A percentile compares a stretch with the other conserved stretches of the same genome.
Conservation (phyloP, 2,113 vertebrate genomes). For the Smithornis capensis region DNA sequence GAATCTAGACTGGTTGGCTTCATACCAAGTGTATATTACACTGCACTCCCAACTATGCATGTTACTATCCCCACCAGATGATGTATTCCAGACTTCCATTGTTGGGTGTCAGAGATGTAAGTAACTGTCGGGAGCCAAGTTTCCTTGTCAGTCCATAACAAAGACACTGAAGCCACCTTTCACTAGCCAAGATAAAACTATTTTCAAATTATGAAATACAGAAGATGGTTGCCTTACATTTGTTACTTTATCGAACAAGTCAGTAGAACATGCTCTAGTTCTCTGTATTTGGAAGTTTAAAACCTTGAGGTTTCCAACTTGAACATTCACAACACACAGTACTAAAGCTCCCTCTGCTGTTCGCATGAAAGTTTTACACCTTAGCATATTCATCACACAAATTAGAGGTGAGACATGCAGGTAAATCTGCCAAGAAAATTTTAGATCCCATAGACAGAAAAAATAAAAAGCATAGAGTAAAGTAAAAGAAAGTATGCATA, state of each 20-base stretch:
- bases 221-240: background rate
- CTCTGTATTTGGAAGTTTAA: background rate
- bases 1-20: background rate
- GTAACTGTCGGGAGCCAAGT: background rate
- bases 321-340: background rate
- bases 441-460: background rate
- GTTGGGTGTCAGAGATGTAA: background rate
- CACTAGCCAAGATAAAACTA: background rate
- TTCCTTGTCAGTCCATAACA: background rate
- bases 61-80: background rate
- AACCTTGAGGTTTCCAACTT: background rate
- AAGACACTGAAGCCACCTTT: background rate
- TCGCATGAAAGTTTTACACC: background rate
- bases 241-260: background rate
- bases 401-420: background rate
- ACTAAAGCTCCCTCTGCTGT: constrained; percentile 64
- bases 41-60: background rate
- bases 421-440: background rate
- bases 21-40: background rate
- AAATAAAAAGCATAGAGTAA: accelerated
- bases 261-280: background rate
- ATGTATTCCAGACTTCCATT: background rate
- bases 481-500: background rate
- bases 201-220: background rate
- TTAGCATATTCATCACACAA: background rate